A percentile compares a stretch with the other conserved stretches of the same genome.
phyloP scores from a whole-genome alignment of 2,888 invertebrate genomes.

The Synergus gifuensis region DNA sequence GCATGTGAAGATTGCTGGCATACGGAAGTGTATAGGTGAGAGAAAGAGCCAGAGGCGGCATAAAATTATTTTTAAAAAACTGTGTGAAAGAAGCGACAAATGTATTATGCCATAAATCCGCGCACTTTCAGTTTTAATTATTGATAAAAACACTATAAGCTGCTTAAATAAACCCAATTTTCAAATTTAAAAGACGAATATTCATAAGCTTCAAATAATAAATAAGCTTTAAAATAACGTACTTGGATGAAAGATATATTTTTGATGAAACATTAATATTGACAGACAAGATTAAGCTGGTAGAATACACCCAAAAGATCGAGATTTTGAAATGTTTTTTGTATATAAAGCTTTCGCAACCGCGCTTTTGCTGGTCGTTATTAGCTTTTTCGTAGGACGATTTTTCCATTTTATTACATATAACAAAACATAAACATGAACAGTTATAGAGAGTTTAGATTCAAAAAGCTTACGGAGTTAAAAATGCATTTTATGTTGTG shows the following conservation, averaged over 20 bases:
- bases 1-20: conserved; percentile 14
- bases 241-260: no score
- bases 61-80: not conserved
- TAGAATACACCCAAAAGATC: no score
- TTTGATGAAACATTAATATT: no score
- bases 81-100: not conserved
- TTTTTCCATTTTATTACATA: not conserved
- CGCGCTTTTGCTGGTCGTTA: no score
- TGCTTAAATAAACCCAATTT: not conserved
- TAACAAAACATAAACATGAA: no score
- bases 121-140: not conserved
- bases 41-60: not conserved
- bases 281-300: no score
- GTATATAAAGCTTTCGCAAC: no score
- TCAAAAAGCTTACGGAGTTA: not conserved
- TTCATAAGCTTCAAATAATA: no score
- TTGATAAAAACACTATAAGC: not conserved
- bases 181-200: not conserved
- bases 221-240: no score
- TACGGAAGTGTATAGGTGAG: not conserved
- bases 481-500: not conserved
- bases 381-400: not conserved
- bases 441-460: no score
- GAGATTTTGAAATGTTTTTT: no score
- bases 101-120: not conserved